Evolutionary conservation across 1,140 invertebrate genomes (phyloP).

Genomic region (Anastatus disparis): DNA sequence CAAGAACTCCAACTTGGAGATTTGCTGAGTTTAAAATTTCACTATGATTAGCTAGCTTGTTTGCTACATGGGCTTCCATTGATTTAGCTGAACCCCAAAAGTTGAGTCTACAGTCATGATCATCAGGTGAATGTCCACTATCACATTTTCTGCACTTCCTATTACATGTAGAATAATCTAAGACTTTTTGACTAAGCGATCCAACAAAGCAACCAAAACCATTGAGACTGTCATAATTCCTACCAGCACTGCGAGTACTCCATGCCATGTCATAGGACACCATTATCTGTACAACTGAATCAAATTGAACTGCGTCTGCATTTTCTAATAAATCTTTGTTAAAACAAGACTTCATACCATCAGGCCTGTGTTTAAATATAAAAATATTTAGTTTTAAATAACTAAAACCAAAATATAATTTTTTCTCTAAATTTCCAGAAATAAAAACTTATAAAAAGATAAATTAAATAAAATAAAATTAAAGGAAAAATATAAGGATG

Average conservation of each 20-base stretch:
- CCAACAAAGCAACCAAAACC: not conserved
- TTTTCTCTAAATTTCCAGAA: no score
- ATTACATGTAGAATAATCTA: not conserved
- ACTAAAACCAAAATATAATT: no score
- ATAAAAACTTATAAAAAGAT: no score
- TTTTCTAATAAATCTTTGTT: not conserved
- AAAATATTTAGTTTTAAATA: no score
- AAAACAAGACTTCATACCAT: no score
- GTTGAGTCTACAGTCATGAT: not conserved
- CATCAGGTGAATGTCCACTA: not conserved
- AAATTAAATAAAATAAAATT: no score
- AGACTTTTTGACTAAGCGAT: not conserved
- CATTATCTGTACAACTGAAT: not conserved
- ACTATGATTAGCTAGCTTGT: not conserved
- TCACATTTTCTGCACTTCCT: slow-evolving; percentile 1
- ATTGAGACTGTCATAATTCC: slow-evolving; percentile 6
- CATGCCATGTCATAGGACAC: slow-evolving; percentile 23
- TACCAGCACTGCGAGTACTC: not conserved
- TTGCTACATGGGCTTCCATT: not conserved
- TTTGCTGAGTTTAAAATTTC: not conserved
- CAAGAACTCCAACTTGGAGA: not conserved
- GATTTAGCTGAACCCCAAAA: not conserved
- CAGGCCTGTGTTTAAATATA: no score
- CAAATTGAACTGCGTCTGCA: not conserved
- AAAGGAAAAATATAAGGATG: no score